phyloP scores from a whole-genome alignment of 2,888 invertebrate species.

The Galerucella calmariensis region DNA sequence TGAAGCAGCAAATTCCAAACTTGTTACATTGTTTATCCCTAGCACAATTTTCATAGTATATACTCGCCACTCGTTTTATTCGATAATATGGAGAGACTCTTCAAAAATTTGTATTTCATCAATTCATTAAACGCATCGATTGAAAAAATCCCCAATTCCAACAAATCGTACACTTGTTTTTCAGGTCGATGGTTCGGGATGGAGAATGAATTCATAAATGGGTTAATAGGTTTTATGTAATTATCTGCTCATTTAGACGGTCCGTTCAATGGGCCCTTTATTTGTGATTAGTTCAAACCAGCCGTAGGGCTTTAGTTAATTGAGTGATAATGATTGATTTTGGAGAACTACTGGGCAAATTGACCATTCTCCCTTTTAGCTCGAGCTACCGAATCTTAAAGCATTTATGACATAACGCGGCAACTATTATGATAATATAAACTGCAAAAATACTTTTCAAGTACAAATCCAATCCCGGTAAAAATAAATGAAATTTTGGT shows the following conservation, averaged over 20 bases:
- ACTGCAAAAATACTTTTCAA: too few species aligned
- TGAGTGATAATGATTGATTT: conserved; percentile 20
- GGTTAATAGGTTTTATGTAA: conserved; percentile 9
- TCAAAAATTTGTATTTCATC: not conserved
- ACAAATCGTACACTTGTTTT: not conserved
- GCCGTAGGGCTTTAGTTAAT: conserved; percentile 4
- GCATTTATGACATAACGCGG: not conserved
- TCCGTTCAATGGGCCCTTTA: conserved; percentile 5
- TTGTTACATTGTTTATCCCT: too few species aligned
- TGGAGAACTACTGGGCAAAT: not conserved
- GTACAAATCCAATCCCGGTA: too few species aligned
- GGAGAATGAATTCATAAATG: conserved; percentile 2
- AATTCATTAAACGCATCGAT: not conserved
- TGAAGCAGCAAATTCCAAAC: too few species aligned
- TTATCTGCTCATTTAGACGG: not conserved
- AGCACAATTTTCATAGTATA: not conserved
- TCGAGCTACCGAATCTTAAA: not conserved
- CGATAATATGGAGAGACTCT: too few species aligned
- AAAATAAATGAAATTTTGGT: too few species aligned
- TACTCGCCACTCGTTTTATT: too few species aligned
- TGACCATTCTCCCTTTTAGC: not conserved
- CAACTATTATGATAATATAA: not conserved
- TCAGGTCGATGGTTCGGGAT: not conserved
- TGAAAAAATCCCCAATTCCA: not conserved
- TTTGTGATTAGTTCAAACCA: not conserved